Evolutionary conservation across 2,888 invertebrate genomes (phyloP).

Genomic region (Xestia ashworthii): DNA sequence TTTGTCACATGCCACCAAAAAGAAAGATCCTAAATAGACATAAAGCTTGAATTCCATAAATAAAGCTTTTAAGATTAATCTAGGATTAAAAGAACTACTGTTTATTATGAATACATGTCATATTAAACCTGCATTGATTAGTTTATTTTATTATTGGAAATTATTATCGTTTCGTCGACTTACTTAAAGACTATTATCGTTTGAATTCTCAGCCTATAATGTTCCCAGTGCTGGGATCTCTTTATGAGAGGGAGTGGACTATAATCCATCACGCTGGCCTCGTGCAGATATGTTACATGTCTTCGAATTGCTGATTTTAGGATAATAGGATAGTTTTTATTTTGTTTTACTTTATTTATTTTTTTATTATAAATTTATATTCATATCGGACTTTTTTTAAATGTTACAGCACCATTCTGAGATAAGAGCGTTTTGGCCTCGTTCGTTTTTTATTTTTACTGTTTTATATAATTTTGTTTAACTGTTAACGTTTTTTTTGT

Average conservation of each 20-base stretch:
- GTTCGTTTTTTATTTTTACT: no score
- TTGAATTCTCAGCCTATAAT: neutral
- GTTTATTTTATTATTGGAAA: neutral
- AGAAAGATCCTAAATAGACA: conserved; percentile 28
- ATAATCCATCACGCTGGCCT: no score
- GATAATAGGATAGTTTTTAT: no score
- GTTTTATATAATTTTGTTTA: no score
- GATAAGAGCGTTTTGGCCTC: no score
- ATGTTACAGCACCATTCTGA: no score
- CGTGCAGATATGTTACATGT: neutral
- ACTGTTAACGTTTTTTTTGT: no score
- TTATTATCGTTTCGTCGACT: conserved; percentile 29
- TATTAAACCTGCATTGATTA: conserved; percentile 16
- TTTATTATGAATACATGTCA: conserved; percentile 35
- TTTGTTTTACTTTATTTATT: no score
- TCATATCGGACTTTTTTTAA: no score
- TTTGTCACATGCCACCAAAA: conserved; percentile 9
- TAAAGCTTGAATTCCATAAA: conserved; percentile 53
- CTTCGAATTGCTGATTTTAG: neutral
- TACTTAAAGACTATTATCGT: neutral
- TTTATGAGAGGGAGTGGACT: no score
- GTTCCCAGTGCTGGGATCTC: neutral
- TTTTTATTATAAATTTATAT: no score
- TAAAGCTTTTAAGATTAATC: conserved; percentile 50
- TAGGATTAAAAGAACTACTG: conserved; percentile 36